Conservation (phyloP, 2,888 invertebrate genomes). For the Leptopilina syphax region DNA sequence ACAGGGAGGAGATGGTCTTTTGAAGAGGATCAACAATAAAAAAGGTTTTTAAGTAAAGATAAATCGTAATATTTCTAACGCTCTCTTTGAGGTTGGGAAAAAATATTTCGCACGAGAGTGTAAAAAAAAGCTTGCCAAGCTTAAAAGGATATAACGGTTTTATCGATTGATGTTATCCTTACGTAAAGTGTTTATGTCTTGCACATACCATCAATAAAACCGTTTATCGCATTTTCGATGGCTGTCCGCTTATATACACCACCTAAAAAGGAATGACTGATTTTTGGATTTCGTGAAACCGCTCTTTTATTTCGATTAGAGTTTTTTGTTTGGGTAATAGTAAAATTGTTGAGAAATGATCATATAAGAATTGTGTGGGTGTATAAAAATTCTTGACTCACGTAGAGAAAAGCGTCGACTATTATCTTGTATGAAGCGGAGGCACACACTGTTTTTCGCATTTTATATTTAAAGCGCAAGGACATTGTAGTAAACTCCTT, state of each 20-base stretch:
- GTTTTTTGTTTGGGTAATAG: too few species aligned
- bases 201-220: conserved; percentile 68
- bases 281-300: too few species aligned
- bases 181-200: conserved; percentile 73
- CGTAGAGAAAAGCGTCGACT: conserved; percentile 43
- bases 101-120: too few species aligned
- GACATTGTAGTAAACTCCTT: conserved; percentile 70
- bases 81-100: too few species aligned
- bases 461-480: conserved; percentile 75
- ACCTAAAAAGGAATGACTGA: conserved; percentile 42
- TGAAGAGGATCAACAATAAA: too few species aligned
- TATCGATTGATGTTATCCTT: conserved; percentile 73
- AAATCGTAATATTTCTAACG: too few species aligned
- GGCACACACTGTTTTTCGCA: conserved; percentile 55
- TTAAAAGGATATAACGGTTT: conserved; percentile 54
- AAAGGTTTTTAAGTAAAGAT: too few species aligned
- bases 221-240: conserved; percentile 65
- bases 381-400: not conserved
- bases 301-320: too few species aligned
- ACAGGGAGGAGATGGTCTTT: too few species aligned
- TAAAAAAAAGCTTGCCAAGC: too few species aligned
- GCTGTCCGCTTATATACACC: conserved; percentile 58
- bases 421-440: conserved; percentile 44
- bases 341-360: not conserved
- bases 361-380: conserved; percentile 9